A percentile compares a stretch with the other conserved stretches of the same genome.
phyloP scores from a whole-genome alignment of 1,140 invertebrate species.

The Teleogryllus occipitalis region DNA sequence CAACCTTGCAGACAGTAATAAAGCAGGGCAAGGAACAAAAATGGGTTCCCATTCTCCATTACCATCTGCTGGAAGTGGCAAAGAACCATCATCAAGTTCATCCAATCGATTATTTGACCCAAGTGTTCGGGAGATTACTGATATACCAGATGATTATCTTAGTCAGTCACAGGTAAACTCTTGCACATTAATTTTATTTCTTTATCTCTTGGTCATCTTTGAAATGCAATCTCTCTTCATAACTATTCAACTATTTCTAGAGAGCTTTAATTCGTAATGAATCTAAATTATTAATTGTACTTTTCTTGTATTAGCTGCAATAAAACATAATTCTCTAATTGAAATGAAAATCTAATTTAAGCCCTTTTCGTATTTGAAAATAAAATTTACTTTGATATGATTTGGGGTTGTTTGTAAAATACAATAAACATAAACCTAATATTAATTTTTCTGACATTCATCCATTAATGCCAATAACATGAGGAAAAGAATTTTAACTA shows the following conservation, averaged over 20 bases:
- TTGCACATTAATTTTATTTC: neutral
- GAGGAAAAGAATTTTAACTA: too few relatives aligned
- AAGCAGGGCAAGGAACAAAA: constrained; percentile 9
- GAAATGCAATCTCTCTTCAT: neutral
- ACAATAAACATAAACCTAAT: too few relatives aligned
- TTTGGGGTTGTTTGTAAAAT: too few relatives aligned
- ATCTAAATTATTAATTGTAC: too few relatives aligned
- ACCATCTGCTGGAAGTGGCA: constrained; percentile 35
- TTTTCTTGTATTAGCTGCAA: too few relatives aligned
- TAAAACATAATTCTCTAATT: too few relatives aligned
- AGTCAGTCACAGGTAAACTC: constrained; percentile 56
- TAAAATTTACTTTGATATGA: too few relatives aligned
- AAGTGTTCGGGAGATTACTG: constrained; percentile 63
- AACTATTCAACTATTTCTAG: neutral
- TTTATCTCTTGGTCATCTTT: neutral
- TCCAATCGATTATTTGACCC: constrained; percentile 37
- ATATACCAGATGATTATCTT: constrained; percentile 77
- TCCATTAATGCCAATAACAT: too few relatives aligned
- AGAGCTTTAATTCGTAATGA: neutral
- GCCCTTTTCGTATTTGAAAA: too few relatives aligned
- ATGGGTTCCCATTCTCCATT: constrained; percentile 22
- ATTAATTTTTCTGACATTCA: too few relatives aligned
- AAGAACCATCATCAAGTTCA: constrained; percentile 38
- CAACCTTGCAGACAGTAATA: neutral
- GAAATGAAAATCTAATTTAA: too few relatives aligned